phyloP scores from a whole-genome alignment of 2,113 vertebrate species.

The Empidonax alnorum region DNA sequence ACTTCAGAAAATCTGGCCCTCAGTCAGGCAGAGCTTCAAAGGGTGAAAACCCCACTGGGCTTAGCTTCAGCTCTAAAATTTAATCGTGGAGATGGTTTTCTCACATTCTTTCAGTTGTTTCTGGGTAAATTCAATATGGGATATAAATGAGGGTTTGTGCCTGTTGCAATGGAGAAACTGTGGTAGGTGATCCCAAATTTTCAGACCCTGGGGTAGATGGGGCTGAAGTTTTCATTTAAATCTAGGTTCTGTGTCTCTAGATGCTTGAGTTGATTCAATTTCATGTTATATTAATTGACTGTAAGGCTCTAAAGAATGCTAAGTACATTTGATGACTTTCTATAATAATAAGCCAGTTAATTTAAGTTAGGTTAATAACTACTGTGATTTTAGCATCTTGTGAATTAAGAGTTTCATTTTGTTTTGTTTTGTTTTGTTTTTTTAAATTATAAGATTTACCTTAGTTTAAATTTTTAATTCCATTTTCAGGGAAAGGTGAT shows the following conservation, averaged over 20 bases:
- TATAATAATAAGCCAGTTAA: slow-evolving; percentile 56
- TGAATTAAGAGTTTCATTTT: slow-evolving; percentile 40
- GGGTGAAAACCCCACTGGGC: slow-evolving; percentile 44
- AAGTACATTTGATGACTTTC: slow-evolving; percentile 62
- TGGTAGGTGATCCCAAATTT: slow-evolving; percentile 49
- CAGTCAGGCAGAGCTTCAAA: slow-evolving; percentile 53
- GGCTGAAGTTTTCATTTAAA: slow-evolving; percentile 54
- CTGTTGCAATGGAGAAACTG: not conserved
- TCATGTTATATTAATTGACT: slow-evolving; percentile 63
- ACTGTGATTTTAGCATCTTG: slow-evolving; percentile 39
- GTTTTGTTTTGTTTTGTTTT: not conserved
- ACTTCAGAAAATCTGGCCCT: slow-evolving; percentile 41
- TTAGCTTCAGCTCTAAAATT: slow-evolving; percentile 17
- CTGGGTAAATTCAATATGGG: slow-evolving; percentile 26
- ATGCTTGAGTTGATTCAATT: slow-evolving; percentile 59
- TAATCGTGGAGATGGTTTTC: slow-evolving; percentile 39
- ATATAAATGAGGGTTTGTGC: slow-evolving; percentile 10
- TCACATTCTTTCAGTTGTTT: slow-evolving; percentile 7
- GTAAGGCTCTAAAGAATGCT: slow-evolving; percentile 42
- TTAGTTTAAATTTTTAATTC: slow-evolving; percentile 35
- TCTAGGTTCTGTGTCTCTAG: slow-evolving; percentile 44
- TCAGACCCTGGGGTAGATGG: slow-evolving; percentile 29
- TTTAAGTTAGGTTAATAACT: slow-evolving; percentile 58
- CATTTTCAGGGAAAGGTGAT: not conserved
- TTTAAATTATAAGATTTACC: slow-evolving; percentile 21